phyloP scores from a whole-genome alignment of 2,888 invertebrate species.

The Steinernema hermaphroditum region DNA sequence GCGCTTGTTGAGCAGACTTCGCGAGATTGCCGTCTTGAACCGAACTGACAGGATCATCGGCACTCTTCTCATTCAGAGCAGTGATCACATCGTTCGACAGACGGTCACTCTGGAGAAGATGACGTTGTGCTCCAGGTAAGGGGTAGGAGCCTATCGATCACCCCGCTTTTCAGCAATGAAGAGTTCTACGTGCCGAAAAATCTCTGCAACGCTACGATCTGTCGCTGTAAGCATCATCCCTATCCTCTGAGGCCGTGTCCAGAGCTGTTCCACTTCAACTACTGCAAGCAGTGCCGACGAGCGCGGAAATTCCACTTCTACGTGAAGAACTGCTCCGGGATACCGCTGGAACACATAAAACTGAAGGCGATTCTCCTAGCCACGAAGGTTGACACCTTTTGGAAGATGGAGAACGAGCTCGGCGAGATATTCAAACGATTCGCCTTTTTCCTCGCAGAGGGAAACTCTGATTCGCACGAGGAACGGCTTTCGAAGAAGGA shows the following conservation, averaged over 20 bases:
- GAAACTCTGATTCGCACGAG: background rate
- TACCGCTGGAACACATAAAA: background rate
- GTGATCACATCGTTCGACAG: constrained; percentile 4
- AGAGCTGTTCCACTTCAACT: constrained; percentile 14
- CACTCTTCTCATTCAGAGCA: background rate
- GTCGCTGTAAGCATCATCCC: background rate
- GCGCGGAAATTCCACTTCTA: constrained; percentile 24
- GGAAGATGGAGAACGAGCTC: constrained; percentile 5
- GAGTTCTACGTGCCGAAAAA: constrained; percentile 12
- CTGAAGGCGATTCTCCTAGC: background rate
- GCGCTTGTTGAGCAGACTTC: background rate
- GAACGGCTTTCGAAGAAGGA: background rate
- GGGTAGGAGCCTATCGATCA: too few relatives aligned
- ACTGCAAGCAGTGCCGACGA: constrained; percentile 11
- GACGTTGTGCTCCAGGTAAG: background rate
- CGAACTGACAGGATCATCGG: background rate
- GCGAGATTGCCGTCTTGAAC: constrained; percentile 9
- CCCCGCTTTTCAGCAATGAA: background rate
- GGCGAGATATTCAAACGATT: background rate
- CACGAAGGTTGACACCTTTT: constrained; percentile 15
- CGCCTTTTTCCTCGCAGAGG: background rate
- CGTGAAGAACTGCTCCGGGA: constrained; percentile 23
- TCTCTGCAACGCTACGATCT: constrained; percentile 7
- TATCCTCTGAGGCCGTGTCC: constrained; percentile 11
- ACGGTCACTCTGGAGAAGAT: constrained; percentile 21